A percentile compares a stretch with the other conserved stretches of the same genome.
Conservation (phyloP, 2,888 invertebrate genomes). For the Drosophila picticornis region DNA sequence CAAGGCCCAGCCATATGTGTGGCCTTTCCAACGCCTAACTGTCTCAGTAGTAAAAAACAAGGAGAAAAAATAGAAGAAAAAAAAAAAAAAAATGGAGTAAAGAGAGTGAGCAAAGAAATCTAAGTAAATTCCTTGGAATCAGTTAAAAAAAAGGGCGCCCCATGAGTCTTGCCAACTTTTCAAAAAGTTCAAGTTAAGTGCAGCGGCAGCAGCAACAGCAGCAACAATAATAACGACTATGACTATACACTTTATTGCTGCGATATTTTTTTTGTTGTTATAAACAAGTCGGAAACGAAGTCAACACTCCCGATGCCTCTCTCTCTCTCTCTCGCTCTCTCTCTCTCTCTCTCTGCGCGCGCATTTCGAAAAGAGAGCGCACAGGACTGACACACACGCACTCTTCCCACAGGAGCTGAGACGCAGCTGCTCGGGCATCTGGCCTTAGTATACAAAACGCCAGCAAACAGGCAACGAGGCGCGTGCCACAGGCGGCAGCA, state of each 20-base stretch:
- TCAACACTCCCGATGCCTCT: slow-evolving; percentile 40
- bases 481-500: slow-evolving; percentile 51
- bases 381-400: slow-evolving; percentile 32
- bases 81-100: slow-evolving; percentile 9
- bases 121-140: slow-evolving; percentile 67
- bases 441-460: slow-evolving; percentile 71
- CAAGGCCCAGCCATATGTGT: slow-evolving; percentile 45
- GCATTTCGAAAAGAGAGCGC: slow-evolving; percentile 46
- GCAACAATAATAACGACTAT: slow-evolving; percentile 20
- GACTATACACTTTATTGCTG: slow-evolving; percentile 34
- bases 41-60: slow-evolving; percentile 44
- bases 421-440: slow-evolving; percentile 69
- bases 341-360: slow-evolving; percentile 61
- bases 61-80: slow-evolving; percentile 11
- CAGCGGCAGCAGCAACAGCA: slow-evolving; percentile 50
- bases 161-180: slow-evolving; percentile 64
- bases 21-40: slow-evolving; percentile 53
- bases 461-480: slow-evolving; percentile 43
- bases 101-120: slow-evolving; percentile 35
- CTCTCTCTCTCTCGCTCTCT: slow-evolving; percentile 18
- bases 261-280: slow-evolving; percentile 52
- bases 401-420: slow-evolving; percentile 72
- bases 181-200: slow-evolving; percentile 69
- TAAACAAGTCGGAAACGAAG: slow-evolving; percentile 61
- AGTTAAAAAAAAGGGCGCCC: slow-evolving; percentile 36